Percentiles rank a stretch among this genome's conserved stretches.
Evolutionary conservation across 2,113 vertebrate genomes (phyloP).

Genomic region (Gallinago jamesoni): DNA sequence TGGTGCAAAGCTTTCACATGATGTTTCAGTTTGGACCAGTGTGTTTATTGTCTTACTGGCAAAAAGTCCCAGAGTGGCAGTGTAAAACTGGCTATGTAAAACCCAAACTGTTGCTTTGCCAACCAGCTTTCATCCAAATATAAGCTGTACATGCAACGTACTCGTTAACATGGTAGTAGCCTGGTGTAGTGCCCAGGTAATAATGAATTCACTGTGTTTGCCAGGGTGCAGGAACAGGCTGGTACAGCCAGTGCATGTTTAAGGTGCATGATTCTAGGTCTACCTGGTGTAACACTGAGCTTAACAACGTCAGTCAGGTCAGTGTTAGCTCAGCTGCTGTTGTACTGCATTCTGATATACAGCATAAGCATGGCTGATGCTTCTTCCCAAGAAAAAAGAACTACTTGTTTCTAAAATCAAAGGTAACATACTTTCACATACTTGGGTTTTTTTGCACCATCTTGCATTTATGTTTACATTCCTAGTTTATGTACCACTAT

Average conservation of each 20-base stretch:
- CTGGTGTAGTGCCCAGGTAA: not conserved
- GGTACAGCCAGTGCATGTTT: accelerated
- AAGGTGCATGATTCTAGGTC: not conserved
- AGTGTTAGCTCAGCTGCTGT: not conserved
- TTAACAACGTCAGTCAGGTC: not conserved
- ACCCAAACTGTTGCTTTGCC: not conserved
- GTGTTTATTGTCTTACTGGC: not conserved
- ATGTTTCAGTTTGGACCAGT: not conserved
- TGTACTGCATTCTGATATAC: not conserved
- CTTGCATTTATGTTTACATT: not conserved
- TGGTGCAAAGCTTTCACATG: not conserved
- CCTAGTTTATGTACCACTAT: not conserved
- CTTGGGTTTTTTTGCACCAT: not conserved
- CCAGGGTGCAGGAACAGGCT: not conserved
- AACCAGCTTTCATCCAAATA: not conserved
- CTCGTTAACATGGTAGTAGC: not conserved
- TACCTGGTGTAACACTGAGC: not conserved
- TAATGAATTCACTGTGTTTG: not conserved
- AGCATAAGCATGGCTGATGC: not conserved
- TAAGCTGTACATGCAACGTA: not conserved
- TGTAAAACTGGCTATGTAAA: not conserved
- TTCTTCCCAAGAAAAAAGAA: not conserved
- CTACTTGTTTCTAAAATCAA: not conserved
- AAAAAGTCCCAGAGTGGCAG: not conserved
- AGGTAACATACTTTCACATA: not conserved